These are phyloP conservation scores for Alligator mississippiensis DNA, from an alignment of 2,113 vertebrate species.

Conservation along the genomic window DNA sequence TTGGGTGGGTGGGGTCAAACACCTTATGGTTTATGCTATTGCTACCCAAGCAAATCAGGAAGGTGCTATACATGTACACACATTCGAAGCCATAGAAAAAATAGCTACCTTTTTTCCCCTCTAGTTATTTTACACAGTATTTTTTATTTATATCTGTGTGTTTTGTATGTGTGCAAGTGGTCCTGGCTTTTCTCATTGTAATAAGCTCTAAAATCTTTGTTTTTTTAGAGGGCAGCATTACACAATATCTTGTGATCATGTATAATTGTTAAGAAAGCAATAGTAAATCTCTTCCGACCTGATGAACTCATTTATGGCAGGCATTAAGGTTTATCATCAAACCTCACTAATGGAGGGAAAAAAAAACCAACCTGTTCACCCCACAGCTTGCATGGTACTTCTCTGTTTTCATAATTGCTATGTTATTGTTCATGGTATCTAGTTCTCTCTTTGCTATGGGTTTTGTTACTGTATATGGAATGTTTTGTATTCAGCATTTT, in stretches of 20 bases:
- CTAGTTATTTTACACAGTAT: constrained; percentile 42
- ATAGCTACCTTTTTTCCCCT: constrained; percentile 5
- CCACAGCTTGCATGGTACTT: constrained; percentile 67
- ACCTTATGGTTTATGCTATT: neutral
- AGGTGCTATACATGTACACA: constrained; percentile 62
- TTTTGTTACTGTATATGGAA: constrained; percentile 77
- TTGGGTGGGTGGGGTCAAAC: neutral
- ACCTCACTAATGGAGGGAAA: neutral
- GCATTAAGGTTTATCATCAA: constrained; percentile 31
- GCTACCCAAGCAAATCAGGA: neutral
- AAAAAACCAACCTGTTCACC: constrained; percentile 28
- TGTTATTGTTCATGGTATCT: constrained; percentile 73
- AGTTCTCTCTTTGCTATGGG: constrained; percentile 70
- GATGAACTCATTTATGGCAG: constrained; percentile 44
- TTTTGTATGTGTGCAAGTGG: constrained; percentile 32
- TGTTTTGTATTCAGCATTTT: constrained; percentile 75
- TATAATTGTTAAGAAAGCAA: constrained; percentile 30
- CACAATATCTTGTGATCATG: neutral
- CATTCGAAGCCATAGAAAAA: constrained; percentile 16
- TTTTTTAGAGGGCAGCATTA: constrained; percentile 11
- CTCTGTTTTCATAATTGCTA: constrained; percentile 64
- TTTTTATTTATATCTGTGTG: constrained; percentile 71
- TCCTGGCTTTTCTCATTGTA: constrained; percentile 18
- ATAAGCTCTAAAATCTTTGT: constrained; percentile 19
- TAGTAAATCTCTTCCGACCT: neutral